Percentiles rank a stretch among this genome's conserved stretches.
Evolutionary conservation across 2,797 vertebrate species (phyloP).

Genomic region (Varecia variegata): DNA sequence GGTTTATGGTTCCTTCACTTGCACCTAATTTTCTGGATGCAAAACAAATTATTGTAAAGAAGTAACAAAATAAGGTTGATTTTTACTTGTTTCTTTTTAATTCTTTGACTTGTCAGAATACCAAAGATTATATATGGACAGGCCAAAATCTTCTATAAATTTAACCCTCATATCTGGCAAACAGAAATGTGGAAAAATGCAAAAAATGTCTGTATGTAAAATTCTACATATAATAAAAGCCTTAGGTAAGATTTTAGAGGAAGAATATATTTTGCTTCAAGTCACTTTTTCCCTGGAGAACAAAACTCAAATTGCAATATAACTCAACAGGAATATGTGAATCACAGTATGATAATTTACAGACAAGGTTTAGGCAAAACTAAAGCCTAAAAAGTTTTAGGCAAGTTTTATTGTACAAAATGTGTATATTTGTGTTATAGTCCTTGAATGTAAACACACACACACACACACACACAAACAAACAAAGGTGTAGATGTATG

Average conservation of each 20-base stretch:
- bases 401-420: slow-evolving; percentile 20
- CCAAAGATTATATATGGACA: not conserved
- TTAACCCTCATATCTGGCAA: not conserved
- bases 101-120: slow-evolving; percentile 6
- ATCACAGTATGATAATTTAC: not conserved
- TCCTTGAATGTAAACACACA: not conserved
- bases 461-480: too few relatives aligned
- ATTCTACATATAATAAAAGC: not conserved
- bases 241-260: not conserved
- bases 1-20: slow-evolving; percentile 99
- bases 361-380: not conserved
- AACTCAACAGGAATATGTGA: slow-evolving; percentile 36
- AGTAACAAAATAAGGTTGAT: not conserved
- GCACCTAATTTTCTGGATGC: slow-evolving; percentile 94
- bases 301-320: slow-evolving; percentile 43
- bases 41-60: slow-evolving; percentile 65
- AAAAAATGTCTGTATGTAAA: not conserved
- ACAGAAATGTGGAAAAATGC: not conserved
- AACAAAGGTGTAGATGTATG: not conserved
- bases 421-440: not conserved
- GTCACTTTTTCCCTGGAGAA: slow-evolving; percentile 12
- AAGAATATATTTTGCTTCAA: slow-evolving; percentile 29
- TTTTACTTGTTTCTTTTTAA: slow-evolving; percentile 32
- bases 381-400: not conserved
- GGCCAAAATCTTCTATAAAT: not conserved